Percentiles rank a stretch among this genome's conserved stretches.
phyloP scores from a whole-genome alignment of 2,797 vertebrate genomes.

The Urocyon cinereoargenteus region DNA sequence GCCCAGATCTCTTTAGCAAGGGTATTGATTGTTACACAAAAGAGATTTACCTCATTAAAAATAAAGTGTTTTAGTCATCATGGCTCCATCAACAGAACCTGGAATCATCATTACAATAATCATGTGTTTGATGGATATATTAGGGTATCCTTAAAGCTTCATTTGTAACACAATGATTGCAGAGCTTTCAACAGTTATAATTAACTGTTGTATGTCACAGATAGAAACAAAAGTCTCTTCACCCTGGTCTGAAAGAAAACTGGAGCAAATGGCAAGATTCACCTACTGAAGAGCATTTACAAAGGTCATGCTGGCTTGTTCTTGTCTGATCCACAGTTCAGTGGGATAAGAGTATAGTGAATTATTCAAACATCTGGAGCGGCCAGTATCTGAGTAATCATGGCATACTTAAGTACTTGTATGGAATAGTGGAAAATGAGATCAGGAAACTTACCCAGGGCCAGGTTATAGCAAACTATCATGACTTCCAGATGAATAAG shows the following conservation, averaged over 20 bases:
- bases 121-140: slow-evolving; percentile 60
- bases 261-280: background rate
- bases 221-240: slow-evolving; percentile 40
- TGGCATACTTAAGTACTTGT: background rate
- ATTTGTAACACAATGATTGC: slow-evolving; percentile 58
- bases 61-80: slow-evolving; percentile 74
- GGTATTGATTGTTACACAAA: slow-evolving; percentile 79
- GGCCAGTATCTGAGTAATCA: background rate
- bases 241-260: background rate
- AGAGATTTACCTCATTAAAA: slow-evolving; percentile 84
- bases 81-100: slow-evolving; percentile 56
- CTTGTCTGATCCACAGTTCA: background rate
- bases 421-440: background rate
- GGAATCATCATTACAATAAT: slow-evolving; percentile 75
- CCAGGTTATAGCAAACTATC: background rate
- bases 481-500: background rate
- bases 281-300: background rate
- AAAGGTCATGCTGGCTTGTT: background rate
- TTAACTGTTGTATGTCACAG: slow-evolving; percentile 51
- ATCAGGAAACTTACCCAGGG: background rate
- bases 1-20: slow-evolving; percentile 36
- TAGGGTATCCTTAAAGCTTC: slow-evolving; percentile 59
- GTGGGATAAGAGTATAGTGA: background rate
- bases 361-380: background rate
- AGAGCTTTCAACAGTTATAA: slow-evolving; percentile 75